Evolutionary conservation across 2,888 invertebrate genomes (phyloP), one percentile per base, ranked within the genome.

Genomic region (Zonitis immaculata): DNA sequence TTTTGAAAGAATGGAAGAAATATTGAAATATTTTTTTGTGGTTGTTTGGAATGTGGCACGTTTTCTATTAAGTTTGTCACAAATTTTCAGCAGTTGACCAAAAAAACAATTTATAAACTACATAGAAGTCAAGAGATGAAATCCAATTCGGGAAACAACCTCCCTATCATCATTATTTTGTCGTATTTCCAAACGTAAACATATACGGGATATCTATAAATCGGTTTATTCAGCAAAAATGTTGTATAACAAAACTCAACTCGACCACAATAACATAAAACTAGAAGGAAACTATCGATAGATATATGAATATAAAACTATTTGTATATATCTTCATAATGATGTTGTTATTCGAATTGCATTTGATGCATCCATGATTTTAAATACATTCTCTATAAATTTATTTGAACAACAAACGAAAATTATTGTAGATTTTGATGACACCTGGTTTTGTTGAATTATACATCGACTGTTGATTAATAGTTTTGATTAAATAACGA

Each of bases 161-260:
- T 1, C 20, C 39, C 18, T 18, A 16, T 35, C 14, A 12, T 12
- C 1, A 48, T 48, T 35, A 48, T 52, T 49, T 48, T 35, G 32
- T 48, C 22, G 48, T 49, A 48, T 53, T 49, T 51, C 50, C 35
- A 32, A 30, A 30, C 4, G 6, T 4, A 30, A 4, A 32, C 32
- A 14, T 7, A 52, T 51, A 52, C 47, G 20, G 44, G 48, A 50
- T 56, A 58, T 56, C 58, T 45, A 51, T 53, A 58, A 58, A 58
- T 58, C 58, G 55, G 55, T 58, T 58, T 58, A 58, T 53, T 58
- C 58, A 58, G 58, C 55, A 11, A 53, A 22, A 58, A 53, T 54
- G 55, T 51, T 47, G 50, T 54, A 58, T 56, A 56, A 58, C 54
- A 56, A 39, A n/a, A 35, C 9, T 1, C 18, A 39, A 20, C n/a